These are phyloP conservation scores for Teinopalpus imperialis DNA, from an alignment of 2,888 invertebrate species.

Conservation along the genomic window DNA sequence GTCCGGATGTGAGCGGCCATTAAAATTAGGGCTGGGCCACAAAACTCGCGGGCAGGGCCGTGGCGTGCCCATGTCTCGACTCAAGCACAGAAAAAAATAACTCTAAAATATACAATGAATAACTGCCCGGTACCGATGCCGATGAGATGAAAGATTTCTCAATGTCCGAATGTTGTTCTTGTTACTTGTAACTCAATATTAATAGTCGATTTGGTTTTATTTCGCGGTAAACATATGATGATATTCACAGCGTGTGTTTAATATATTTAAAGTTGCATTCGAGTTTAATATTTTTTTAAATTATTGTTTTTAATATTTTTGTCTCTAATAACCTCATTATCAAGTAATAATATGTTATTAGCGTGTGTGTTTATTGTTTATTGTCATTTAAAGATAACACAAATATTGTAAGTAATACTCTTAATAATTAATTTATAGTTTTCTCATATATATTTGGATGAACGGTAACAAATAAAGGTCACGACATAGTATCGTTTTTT, in stretches of 20 bases:
- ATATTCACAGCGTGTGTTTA: slow-evolving; percentile 23
- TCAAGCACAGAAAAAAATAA: slow-evolving; percentile 57
- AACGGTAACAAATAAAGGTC: too few species aligned
- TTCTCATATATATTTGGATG: too few species aligned
- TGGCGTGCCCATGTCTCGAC: slow-evolving; percentile 59
- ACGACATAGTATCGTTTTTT: too few species aligned
- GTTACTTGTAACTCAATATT: slow-evolving; percentile 73
- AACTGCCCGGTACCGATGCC: slow-evolving; percentile 65
- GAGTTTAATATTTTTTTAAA: slow-evolving; percentile 39
- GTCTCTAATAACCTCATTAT: too few species aligned
- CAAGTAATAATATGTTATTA: too few species aligned
- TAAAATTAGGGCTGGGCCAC: slow-evolving; percentile 82
- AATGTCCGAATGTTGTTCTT: slow-evolving; percentile 69
- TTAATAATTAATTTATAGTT: too few species aligned
- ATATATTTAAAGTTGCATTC: slow-evolving; percentile 20
- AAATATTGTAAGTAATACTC: too few species aligned
- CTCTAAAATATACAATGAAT: slow-evolving; percentile 60
- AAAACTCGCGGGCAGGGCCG: slow-evolving; percentile 70
- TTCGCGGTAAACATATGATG: slow-evolving; percentile 27
- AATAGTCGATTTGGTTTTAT: slow-evolving; percentile 36
- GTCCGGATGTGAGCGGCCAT: slow-evolving; percentile 80
- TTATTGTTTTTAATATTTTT: too few species aligned
- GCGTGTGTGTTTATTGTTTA: too few species aligned
- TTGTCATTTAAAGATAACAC: too few species aligned
- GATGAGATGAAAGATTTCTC: slow-evolving; percentile 77